Evolutionary conservation across 2,888 invertebrate genomes (phyloP), one percentile per base, ranked within the genome.

Genomic region (Oasisia sp.): DNA sequence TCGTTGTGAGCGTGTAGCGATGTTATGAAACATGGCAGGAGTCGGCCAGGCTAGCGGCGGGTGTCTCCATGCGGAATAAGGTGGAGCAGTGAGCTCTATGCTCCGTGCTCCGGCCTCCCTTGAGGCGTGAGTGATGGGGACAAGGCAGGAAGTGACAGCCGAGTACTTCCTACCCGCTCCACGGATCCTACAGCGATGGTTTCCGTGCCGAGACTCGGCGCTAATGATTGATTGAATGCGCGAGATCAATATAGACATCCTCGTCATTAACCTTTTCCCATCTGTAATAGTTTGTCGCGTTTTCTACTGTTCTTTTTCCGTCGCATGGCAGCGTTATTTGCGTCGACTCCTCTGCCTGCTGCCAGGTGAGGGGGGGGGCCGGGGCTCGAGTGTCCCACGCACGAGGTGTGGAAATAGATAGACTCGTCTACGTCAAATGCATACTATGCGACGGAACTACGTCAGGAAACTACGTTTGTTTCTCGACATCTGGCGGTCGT

Each of bases 1-100:
- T 74, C 27, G 27, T 74, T 7, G 7, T 27, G 74, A 74, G 27
- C 27, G 7, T 74, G 19, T 74, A 74, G 74, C 27, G 27, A 50
- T 74, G 74, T 74, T 74, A 74, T 74, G 74, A 74, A 74, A 74
- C n/a, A n/a, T 74, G 74, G n/a, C 74, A 74, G 74, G 74, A 74
- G 2, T 19, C 74, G 27, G 27, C n/a, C 27, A 74, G n/a, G 27
- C 27, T 19, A 27, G 74, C 9, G 50, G 50, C 74, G n/a, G 0
- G n/a, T 74, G 74, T n/a, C 50, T 50, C 50, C 14, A 50, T 74
- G 74, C n/a, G 74, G 74, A 74, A 56, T 56, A 14, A 56, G 56
- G 56, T 56, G 19, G 56, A 56, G 56, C 56, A 56, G 56, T 11
- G 56, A 56, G 19, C 56, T 56, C 56, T 56, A 56, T 56, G 56